Base-by-base conservation (phyloP, 2,113 vertebrate genomes). In the Melozone crissalis region DNA sequence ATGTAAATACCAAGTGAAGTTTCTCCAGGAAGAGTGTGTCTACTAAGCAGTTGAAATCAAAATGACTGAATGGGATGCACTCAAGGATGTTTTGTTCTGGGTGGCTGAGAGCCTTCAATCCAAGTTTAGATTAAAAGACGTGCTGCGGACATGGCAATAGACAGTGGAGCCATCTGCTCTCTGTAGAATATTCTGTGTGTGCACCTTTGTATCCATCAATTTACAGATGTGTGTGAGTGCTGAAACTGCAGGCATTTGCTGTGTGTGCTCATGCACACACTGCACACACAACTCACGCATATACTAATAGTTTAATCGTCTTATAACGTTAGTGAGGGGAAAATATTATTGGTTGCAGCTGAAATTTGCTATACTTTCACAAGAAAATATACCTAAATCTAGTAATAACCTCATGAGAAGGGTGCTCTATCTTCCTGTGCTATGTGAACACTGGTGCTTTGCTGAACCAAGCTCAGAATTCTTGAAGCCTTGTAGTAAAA, bases 161-260 rank as follows among this genome's bases (percentile, higher is more conserved):
- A 11, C 15, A 57, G 44, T 16, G 49, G 47, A 90, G 33, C 18
- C 13, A 2, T 19, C 27, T 8, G 6, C 24, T 41, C 0, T 18
- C 23, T 65, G 24, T 37, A 30, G 31, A 13, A 44, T 51, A 30
- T 44, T 44, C 14, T 57, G 24, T 4, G 5, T 24, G 37, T 75
- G 20, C 61, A 10, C 20, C 6, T 91, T 73, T 62, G 13, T n/a
- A 5, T 78, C 35, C 52, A 18, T 72, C n/a, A 46, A 6, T 1
- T 67, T 62, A 15, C 0, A 46, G 58, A 6, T 2, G 6, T 37
- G 26, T 37, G 37, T 54, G 55, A 30, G 10, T 8, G 9, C 41
- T 78, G 30, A 23, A 22, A 63, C 44, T 44, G 30, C 67, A 27
- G 12, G 57, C 31, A 31, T 62, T 81, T 61, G 17, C 59, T 89